Evolutionary conservation across 2,113 vertebrate species (phyloP).

Genomic region (Percopsis transmontana): DNA sequence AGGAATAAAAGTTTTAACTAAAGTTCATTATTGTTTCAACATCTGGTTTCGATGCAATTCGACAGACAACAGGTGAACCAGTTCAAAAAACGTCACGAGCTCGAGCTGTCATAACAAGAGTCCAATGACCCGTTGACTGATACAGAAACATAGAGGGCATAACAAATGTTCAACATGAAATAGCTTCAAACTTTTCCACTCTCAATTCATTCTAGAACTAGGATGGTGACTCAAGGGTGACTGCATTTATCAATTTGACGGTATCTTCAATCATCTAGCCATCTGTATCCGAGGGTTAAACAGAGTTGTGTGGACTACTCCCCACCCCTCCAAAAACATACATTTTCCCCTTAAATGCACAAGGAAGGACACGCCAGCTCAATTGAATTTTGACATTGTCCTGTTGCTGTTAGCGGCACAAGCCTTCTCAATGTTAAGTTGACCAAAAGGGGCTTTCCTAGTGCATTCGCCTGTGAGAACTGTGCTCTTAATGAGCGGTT

Average conservation of each 20-base stretch:
- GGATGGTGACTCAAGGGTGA: no score
- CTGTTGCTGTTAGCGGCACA: conserved; percentile 1
- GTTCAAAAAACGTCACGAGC: no score
- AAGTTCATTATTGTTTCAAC: no score
- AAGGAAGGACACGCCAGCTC: conserved; percentile 29
- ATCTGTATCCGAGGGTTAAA: conserved; percentile 14
- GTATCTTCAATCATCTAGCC: conserved; percentile 27
- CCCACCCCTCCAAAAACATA: no score
- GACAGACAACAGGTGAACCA: no score
- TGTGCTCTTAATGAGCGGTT: conserved; percentile 22
- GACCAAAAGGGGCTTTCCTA: conserved; percentile 8
- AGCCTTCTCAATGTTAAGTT: conserved; percentile 14
- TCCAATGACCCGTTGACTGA: not conserved
- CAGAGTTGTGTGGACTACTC: not conserved
- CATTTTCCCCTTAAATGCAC: conserved; percentile 36
- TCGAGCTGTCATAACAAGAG: not conserved
- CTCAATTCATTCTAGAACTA: no score
- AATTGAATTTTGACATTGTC: conserved; percentile 8
- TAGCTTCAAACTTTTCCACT: no score
- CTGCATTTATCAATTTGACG: no score
- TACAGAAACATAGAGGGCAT: no score
- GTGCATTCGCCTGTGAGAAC: not conserved
- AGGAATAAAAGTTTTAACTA: no score
- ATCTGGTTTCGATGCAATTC: no score
- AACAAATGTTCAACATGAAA: no score